Evolutionary conservation across 1,140 invertebrate genomes (phyloP).

Genomic region (Grapholita molesta): DNA sequence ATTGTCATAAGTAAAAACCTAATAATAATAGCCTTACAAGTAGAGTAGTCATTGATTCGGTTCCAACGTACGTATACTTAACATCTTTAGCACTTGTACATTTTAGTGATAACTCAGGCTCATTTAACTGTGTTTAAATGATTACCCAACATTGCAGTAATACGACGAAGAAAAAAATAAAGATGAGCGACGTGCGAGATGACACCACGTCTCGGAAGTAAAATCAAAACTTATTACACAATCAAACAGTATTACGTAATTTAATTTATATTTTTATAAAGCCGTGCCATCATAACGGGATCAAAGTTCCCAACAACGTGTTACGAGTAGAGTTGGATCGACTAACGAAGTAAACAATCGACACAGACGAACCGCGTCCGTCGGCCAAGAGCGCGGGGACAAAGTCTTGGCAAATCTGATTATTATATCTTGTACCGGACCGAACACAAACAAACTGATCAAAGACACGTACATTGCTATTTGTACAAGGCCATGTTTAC

Average conservation of each 20-base stretch:
- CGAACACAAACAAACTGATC: slow-evolving; percentile 47
- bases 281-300: slow-evolving; percentile 31
- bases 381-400: slow-evolving; percentile 49
- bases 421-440: slow-evolving; percentile 42
- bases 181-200: not conserved
- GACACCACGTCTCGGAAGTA: not conserved
- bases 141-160: no score
- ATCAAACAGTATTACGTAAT: slow-evolving; percentile 15
- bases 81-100: no score
- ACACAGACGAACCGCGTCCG: slow-evolving; percentile 55
- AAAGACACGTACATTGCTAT: slow-evolving; percentile 17
- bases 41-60: no score
- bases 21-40: no score
- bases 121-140: no score
- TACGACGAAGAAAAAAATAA: not conserved
- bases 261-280: slow-evolving; percentile 18
- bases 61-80: no score
- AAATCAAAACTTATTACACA: not conserved
- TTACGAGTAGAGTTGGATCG: slow-evolving; percentile 38
- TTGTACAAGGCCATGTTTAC: not conserved
- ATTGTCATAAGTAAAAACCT: no score
- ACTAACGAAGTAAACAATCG: slow-evolving; percentile 74
- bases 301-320: slow-evolving; percentile 49
- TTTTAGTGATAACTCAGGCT: no score
- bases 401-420: slow-evolving; percentile 63